phyloP scores from a whole-genome alignment of 2,113 vertebrate species.

The Tyrannus savana region DNA sequence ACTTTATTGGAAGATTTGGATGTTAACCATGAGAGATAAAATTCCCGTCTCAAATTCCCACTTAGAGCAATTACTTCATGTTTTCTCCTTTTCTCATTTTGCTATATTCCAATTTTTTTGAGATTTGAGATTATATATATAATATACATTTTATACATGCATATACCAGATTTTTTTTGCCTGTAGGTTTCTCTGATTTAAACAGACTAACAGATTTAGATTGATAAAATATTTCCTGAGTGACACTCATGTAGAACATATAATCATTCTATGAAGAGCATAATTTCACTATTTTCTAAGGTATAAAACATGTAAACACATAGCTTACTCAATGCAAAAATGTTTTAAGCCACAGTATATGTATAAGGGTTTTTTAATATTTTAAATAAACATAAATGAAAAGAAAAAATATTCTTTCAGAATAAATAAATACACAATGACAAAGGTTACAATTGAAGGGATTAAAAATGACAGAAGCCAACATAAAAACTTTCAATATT shows the following conservation, averaged over 20 bases:
- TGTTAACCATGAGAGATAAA: not conserved
- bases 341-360: slow-evolving; percentile 64
- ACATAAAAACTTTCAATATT: slow-evolving; percentile 78
- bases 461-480: slow-evolving; percentile 80
- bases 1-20: not conserved
- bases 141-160: not conserved
- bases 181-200: slow-evolving; percentile 36
- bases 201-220: slow-evolving; percentile 44
- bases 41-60: slow-evolving; percentile 51
- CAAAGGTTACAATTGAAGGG: slow-evolving; percentile 76
- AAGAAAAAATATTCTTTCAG: slow-evolving; percentile 62
- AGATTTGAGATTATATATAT: not conserved
- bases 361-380: slow-evolving; percentile 37
- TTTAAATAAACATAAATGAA: slow-evolving; percentile 70
- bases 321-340: slow-evolving; percentile 37
- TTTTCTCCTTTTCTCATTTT: not conserved
- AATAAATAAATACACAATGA: slow-evolving; percentile 73
- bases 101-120: not conserved
- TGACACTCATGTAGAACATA: slow-evolving; percentile 38
- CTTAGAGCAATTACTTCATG: slow-evolving; percentile 8
- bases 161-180: slow-evolving; percentile 21
- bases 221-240: slow-evolving; percentile 46
- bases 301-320: slow-evolving; percentile 67
- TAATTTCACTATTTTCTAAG: slow-evolving; percentile 62
- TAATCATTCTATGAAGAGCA: slow-evolving; percentile 53